Percentiles rank a stretch among this genome's conserved stretches.
Evolutionary conservation across 2,797 vertebrate genomes (phyloP).

Genomic region (Schizothorax lantsangensis): DNA sequence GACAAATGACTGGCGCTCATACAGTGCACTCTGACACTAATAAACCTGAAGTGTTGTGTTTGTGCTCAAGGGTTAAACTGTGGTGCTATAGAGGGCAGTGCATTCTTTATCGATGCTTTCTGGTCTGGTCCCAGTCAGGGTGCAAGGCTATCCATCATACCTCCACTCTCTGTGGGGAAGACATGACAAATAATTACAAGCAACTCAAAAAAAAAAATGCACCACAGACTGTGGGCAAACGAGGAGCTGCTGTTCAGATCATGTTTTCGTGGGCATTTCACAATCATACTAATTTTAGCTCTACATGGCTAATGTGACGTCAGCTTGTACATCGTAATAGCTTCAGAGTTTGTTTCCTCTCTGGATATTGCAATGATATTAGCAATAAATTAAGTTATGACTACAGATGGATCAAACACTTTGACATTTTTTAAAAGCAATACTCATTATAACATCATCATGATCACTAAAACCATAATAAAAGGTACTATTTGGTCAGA

Average conservation of each 20-base stretch:
- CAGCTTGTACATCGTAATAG: not conserved
- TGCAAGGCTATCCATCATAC: constrained; percentile 97
- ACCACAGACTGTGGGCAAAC: not conserved
- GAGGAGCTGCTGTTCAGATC: not conserved
- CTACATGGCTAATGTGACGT: not conserved
- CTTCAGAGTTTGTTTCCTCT: not conserved
- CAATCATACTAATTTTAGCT: not conserved
- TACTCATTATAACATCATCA: not conserved
- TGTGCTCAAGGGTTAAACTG: not conserved
- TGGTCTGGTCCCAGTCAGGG: constrained; percentile 93
- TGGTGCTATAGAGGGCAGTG: not conserved
- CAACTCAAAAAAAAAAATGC: not conserved
- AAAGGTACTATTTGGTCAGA: not conserved
- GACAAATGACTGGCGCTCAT: not conserved
- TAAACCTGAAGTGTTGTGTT: not conserved
- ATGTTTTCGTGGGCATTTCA: too few relatives aligned
- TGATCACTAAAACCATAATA: not conserved
- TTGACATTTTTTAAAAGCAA: not conserved
- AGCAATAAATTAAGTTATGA: not conserved
- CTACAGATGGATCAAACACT: not conserved
- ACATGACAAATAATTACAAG: constrained; percentile 49
- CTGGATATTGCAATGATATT: not conserved
- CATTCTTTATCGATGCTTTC: constrained; percentile 96
- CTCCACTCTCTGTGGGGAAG: constrained; percentile 88
- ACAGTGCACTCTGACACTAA: not conserved